Conservation (phyloP, 2,797 vertebrate genomes). For the Morus bassanus region DNA sequence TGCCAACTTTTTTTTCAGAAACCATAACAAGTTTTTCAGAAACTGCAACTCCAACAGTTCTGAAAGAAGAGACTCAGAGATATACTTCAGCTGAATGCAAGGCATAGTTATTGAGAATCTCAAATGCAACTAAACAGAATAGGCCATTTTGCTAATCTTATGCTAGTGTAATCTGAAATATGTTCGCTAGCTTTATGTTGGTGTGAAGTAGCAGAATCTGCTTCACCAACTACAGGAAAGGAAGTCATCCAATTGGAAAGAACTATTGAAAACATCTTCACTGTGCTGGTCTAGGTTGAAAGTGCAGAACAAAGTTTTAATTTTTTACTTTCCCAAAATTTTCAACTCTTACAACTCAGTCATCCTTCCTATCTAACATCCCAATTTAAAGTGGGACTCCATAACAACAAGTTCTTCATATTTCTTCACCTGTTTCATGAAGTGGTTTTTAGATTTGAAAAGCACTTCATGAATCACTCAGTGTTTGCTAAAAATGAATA, state of each 20-base stretch:
- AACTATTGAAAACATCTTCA: not conserved
- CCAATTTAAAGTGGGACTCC: not conserved
- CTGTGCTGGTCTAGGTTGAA: not conserved
- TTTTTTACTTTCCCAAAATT: not conserved
- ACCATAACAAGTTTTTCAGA: not conserved
- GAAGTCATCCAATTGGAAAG: not conserved
- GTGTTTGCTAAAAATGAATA: conserved; percentile 22
- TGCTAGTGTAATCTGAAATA: not conserved
- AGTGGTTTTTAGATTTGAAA: not conserved
- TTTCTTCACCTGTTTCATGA: conserved; percentile 17
- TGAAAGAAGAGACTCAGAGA: not conserved
- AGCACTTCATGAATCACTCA: conserved; percentile 23
- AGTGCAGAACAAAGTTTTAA: not conserved
- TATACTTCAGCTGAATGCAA: not conserved
- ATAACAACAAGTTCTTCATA: not conserved
- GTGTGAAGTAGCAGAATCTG: not conserved
- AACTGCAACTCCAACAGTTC: not conserved
- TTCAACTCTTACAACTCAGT: not conserved
- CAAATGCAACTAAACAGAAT: not conserved
- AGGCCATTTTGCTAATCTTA: not conserved
- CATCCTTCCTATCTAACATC: not conserved
- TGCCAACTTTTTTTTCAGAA: not conserved
- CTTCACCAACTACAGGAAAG: not conserved
- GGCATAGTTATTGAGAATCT: not conserved
- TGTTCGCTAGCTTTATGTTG: not conserved